These are phyloP conservation scores for Gopherus evgoodei DNA, from an alignment of 2,113 vertebrate genomes.

Conservation along the genomic window DNA sequence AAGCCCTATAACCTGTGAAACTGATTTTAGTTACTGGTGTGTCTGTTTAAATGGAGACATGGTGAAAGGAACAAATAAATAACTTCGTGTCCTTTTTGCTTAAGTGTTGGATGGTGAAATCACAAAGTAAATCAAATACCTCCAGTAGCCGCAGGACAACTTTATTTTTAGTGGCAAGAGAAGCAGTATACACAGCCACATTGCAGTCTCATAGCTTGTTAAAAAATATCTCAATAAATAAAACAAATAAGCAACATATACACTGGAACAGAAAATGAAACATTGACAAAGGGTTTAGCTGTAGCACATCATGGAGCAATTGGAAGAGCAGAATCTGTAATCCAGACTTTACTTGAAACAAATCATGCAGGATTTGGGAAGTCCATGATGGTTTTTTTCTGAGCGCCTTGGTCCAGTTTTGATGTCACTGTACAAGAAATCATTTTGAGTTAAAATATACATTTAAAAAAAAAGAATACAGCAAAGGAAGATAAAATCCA, in stretches of 20 bases:
- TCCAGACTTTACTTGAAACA: slow-evolving; percentile 67
- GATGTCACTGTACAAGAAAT: slow-evolving; percentile 61
- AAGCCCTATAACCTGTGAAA: neutral
- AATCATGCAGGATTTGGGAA: slow-evolving; percentile 44
- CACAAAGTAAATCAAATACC: slow-evolving; percentile 23
- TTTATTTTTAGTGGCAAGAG: slow-evolving; percentile 77
- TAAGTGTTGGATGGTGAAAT: neutral
- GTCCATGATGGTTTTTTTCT: neutral
- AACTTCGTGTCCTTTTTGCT: neutral
- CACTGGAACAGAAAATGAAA: slow-evolving; percentile 81
- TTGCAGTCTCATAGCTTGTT: slow-evolving; percentile 74
- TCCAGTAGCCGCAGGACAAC: slow-evolving; percentile 33
- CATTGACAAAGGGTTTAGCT: neutral
- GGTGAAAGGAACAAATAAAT: neutral
- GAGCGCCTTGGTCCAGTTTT: slow-evolving; percentile 78
- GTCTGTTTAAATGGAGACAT: neutral
- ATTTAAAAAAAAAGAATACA: slow-evolving; percentile 35
- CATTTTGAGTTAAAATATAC: slow-evolving; percentile 54
- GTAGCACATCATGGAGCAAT: slow-evolving; percentile 43
- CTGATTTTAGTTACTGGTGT: neutral
- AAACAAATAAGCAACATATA: slow-evolving; percentile 88
- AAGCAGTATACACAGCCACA: slow-evolving; percentile 71
- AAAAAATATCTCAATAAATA: slow-evolving; percentile 98
- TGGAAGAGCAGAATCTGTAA: slow-evolving; percentile 22
- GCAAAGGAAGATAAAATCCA: slow-evolving; percentile 49